Percentiles rank a stretch among this genome's conserved stretches.
Evolutionary conservation across 2,797 vertebrate species (phyloP).

Genomic region (Galago senegalensis): DNA sequence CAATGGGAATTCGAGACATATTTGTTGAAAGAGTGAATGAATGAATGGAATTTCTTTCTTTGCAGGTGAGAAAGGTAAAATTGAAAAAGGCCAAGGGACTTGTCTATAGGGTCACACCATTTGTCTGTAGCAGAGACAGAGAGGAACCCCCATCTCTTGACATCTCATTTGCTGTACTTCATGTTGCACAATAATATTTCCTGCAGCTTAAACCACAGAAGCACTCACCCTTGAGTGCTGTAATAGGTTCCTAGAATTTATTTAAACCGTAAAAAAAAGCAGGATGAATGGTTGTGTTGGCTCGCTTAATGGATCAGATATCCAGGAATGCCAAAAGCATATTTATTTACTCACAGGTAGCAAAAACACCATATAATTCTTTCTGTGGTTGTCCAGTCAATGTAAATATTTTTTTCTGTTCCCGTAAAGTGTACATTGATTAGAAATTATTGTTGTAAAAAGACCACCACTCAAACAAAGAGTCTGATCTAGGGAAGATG

Average conservation of each 20-base stretch:
- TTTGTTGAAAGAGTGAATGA: neutral
- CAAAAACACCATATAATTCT: constrained; percentile 68
- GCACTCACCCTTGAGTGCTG: constrained; percentile 61
- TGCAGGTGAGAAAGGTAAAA: neutral
- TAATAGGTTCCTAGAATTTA: constrained; percentile 77
- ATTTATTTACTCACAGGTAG: constrained; percentile 77
- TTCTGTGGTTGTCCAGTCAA: constrained; percentile 68
- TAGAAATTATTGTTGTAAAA: constrained; percentile 75
- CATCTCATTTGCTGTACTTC: constrained; percentile 52
- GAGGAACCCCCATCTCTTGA: constrained; percentile 11
- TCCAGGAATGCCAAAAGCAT: constrained; percentile 75
- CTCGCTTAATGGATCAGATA: constrained; percentile 74
- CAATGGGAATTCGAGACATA: neutral
- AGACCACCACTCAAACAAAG: constrained; percentile 60
- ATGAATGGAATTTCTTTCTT: constrained; percentile 7
- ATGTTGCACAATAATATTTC: constrained; percentile 46
- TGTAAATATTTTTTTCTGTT: constrained; percentile 74
- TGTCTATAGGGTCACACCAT: neutral
- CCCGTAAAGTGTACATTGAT: constrained; percentile 77
- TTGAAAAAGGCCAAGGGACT: neutral
- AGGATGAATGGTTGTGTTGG: constrained; percentile 60
- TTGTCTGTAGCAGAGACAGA: neutral
- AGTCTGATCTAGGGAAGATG: constrained; percentile 63
- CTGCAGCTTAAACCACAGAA: constrained; percentile 70
- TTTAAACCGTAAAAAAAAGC: constrained; percentile 72